Evolutionary conservation across 2,113 vertebrate species (phyloP), one percentile per base, ranked within the genome.

Genomic region (Probosciger aterrimus): DNA sequence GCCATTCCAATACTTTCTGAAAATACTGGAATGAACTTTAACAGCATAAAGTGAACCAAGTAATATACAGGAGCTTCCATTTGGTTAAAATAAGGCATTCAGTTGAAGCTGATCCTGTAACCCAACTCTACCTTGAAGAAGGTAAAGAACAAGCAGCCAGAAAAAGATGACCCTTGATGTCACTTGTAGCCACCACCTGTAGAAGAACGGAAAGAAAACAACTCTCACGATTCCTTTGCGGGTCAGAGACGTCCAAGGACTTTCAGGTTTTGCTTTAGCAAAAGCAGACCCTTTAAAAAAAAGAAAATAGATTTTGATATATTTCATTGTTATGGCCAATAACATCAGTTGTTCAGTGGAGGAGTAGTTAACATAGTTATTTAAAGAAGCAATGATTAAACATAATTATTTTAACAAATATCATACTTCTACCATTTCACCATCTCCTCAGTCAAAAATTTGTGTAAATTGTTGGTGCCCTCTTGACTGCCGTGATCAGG

Each of bases 201-300:
- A 99, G 98, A 99, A 99, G 98, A 99, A 99, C 0, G 99, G 99
- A 96, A 99, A 99, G 97, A 99, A 99, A 76, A 99, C 99, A 60
- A 99, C 99, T 93, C 99, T 97, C 95, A 99, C 99, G 43, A 99
- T 99, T 92, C 99, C 99, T 92, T 99, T 99, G 96, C 99, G 98
- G 73, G 99, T 99, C 97, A 99, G 98, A 47, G 99, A 99, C 15
- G 99, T 99, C 99, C 99, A 99, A 11, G 99, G 99, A 95, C 99
- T 99, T 98, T 99, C 99, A 22, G 99, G 99, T 97, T 99, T 99
- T 96, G 99, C 99, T 96, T 99, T 99, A 82, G 99, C 99, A 98
- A 99, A 99, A 33, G 99, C 99, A 82, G 99, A 99, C 16, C 99
- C 99, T 99, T 91, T 47, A 96, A 85, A 96, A 90, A 85, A 83